Conservation (phyloP, 2,113 vertebrate genomes). For the Felis chaus region DNA sequence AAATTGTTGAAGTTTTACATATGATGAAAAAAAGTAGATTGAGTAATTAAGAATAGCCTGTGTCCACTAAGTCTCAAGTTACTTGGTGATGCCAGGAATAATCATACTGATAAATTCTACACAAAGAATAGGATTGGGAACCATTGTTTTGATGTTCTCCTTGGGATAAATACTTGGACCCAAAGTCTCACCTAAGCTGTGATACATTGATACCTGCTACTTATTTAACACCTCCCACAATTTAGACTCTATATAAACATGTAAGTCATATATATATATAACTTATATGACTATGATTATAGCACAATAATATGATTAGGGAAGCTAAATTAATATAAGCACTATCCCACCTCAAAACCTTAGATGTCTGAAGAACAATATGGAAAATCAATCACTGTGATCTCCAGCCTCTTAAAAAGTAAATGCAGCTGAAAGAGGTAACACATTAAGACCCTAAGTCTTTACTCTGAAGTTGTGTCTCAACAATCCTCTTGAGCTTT, state of each 20-base stretch:
- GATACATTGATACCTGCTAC: not conserved
- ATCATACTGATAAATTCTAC: not conserved
- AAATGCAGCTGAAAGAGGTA: not conserved
- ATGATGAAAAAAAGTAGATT: not conserved
- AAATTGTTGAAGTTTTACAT: not conserved
- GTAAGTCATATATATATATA: not conserved
- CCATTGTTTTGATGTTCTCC: not conserved
- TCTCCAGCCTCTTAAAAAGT: not conserved
- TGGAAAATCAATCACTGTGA: not conserved
- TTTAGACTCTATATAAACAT: not conserved
- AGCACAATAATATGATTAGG: too few relatives aligned
- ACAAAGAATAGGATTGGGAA: not conserved
- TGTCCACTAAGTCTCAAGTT: too few relatives aligned
- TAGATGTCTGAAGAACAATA: not conserved
- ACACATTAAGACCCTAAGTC: not conserved
- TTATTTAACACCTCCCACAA: not conserved
- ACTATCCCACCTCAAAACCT: not conserved
- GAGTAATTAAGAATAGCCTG: not conserved
- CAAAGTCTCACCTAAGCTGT: too few relatives aligned
- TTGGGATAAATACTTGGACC: not conserved
- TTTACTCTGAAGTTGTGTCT: not conserved
- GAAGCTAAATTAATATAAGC: not conserved
- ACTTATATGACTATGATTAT: too few relatives aligned
- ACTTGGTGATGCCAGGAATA: too few relatives aligned
- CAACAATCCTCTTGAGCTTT: not conserved